These are phyloP conservation scores for Drosophila jambulina DNA, from an alignment of 1,140 invertebrate genomes.

Conservation along the genomic window DNA sequence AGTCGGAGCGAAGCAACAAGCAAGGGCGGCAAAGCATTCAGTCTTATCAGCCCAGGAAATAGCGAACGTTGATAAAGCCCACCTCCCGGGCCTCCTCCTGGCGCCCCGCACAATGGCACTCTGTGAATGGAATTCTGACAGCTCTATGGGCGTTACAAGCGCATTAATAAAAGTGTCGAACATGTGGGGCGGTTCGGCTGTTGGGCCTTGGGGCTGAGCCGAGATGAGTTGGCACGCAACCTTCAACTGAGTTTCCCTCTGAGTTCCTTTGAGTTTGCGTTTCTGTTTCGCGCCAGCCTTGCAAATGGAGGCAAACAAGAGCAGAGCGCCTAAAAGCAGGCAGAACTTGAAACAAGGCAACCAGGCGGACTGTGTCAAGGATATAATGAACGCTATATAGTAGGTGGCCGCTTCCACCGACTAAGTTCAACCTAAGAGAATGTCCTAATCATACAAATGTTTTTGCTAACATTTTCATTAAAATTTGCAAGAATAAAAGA, in stretches of 20 bases:
- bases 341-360: slow-evolving; percentile 42
- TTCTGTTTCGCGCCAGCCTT: slow-evolving; percentile 59
- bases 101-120: slow-evolving; percentile 50
- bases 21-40: slow-evolving; percentile 15
- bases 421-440: background rate
- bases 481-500: background rate
- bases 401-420: background rate
- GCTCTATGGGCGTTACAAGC: slow-evolving; percentile 71
- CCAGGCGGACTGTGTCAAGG: slow-evolving; percentile 71
- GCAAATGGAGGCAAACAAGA: slow-evolving; percentile 46
- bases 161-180: slow-evolving; percentile 83
- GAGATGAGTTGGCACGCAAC: slow-evolving; percentile 62
- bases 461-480: background rate
- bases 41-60: slow-evolving; percentile 50
- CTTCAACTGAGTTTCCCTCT: slow-evolving; percentile 37
- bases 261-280: slow-evolving; percentile 30
- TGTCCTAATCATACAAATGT: background rate
- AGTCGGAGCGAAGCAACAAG: slow-evolving; percentile 35
- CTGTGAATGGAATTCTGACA: slow-evolving; percentile 80
- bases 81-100: background rate
- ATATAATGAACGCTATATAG: slow-evolving; percentile 25
- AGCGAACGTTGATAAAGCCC: slow-evolving; percentile 21
- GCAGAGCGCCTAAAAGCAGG: slow-evolving; percentile 63
- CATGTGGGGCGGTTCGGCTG: slow-evolving; percentile 27
- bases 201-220: slow-evolving; percentile 8